phyloP scores from a whole-genome alignment of 1,140 invertebrate genomes.

The Lordiphosa mommai region DNA sequence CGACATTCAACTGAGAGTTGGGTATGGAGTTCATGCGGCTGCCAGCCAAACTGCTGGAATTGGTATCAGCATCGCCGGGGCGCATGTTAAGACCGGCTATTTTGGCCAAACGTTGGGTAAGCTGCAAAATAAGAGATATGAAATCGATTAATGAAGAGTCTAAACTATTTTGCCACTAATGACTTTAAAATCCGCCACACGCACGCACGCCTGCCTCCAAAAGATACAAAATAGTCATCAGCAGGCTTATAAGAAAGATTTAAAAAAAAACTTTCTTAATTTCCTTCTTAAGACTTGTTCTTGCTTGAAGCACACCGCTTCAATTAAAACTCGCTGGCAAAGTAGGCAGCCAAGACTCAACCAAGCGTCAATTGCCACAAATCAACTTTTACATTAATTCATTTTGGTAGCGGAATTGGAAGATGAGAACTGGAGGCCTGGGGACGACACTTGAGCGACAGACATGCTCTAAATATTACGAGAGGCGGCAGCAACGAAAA shows the following conservation, averaged over 20 bases:
- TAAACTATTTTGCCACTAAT: neutral
- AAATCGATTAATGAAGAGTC: neutral
- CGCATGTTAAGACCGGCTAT: constrained; percentile 68
- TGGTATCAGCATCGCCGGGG: constrained; percentile 29
- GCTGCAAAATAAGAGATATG: constrained; percentile 24
- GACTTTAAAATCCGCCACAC: neutral
- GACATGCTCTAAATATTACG: constrained; percentile 65
- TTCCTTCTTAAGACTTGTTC: constrained; percentile 43
- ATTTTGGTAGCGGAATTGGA: constrained; percentile 18
- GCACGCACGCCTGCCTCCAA: neutral
- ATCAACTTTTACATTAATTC: constrained; percentile 74
- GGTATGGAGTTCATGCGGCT: constrained; percentile 71
- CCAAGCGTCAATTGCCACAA: constrained; percentile 69
- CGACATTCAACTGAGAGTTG: constrained; percentile 69
- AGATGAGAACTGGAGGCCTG: neutral
- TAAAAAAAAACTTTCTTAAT: constrained; percentile 57
- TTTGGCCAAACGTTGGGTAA: constrained; percentile 69
- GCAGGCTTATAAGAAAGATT: neutral
- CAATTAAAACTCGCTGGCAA: constrained; percentile 64
- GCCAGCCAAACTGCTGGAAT: constrained; percentile 46
- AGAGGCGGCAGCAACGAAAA: constrained; percentile 31
- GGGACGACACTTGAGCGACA: constrained; percentile 33
- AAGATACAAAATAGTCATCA: neutral
- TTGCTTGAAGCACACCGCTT: constrained; percentile 6
- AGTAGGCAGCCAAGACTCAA: constrained; percentile 41